Percentiles rank a stretch among this genome's conserved stretches.
These are phyloP conservation scores for Notechis scutatus DNA, from an alignment of 2,113 vertebrate genomes.

Conservation along the genomic window DNA sequence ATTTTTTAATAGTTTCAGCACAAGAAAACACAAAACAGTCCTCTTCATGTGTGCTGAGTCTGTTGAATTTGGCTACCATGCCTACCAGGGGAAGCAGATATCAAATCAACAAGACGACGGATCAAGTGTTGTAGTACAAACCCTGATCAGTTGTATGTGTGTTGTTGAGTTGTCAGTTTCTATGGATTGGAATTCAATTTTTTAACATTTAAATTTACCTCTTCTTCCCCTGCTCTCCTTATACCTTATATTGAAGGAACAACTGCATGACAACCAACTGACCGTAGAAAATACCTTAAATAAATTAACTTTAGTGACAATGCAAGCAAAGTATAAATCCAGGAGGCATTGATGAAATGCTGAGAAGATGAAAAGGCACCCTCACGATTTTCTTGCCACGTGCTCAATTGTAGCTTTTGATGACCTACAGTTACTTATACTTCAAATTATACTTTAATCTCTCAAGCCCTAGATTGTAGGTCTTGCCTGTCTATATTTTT, in stretches of 20 bases:
- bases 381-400: background rate
- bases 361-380: background rate
- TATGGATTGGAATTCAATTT: no score
- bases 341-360: background rate
- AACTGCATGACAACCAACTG: background rate
- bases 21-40: no score
- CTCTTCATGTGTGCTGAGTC: no score
- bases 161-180: no score
- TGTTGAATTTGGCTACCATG: no score
- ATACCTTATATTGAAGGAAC: background rate
- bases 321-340: background rate
- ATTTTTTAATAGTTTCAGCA: no score
- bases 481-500: background rate
- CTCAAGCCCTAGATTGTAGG: background rate
- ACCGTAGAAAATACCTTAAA: background rate
- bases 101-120: no score
- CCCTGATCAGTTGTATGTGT: no score
- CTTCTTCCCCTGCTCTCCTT: no score
- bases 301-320: background rate
- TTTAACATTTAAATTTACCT: no score
- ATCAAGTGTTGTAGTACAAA: no score
- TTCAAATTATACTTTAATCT: background rate
- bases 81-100: no score
- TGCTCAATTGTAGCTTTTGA: background rate
- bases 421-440: background rate